These are phyloP conservation scores for Ophion obscuratus DNA, from an alignment of 2,888 invertebrate genomes.

Conservation along the genomic window DNA sequence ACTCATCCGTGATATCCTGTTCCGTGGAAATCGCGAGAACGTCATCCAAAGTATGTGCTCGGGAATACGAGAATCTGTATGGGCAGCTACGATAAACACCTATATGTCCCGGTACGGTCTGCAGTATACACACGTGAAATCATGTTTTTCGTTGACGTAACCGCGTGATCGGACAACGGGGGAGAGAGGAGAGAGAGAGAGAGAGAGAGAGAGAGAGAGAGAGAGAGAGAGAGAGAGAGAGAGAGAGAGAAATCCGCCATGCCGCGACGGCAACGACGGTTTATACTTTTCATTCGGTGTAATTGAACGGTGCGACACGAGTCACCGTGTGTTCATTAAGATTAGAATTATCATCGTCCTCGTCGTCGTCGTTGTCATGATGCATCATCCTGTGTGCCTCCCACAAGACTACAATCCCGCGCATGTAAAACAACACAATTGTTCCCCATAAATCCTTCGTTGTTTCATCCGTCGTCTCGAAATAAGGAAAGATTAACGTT, in stretches of 20 bases:
- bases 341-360: constrained; percentile 45
- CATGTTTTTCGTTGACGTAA: constrained; percentile 73
- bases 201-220: no score
- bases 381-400: constrained; percentile 14
- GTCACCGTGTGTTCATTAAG: constrained; percentile 44
- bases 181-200: background rate
- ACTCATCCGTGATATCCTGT: constrained; percentile 15
- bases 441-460: constrained; percentile 5
- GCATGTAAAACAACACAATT: constrained; percentile 5
- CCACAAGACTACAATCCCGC: background rate
- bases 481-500: background rate
- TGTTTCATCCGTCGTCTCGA: background rate
- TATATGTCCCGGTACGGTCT: background rate
- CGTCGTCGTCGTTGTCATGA: constrained; percentile 10
- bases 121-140: constrained; percentile 50
- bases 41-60: background rate
- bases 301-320: constrained; percentile 69
- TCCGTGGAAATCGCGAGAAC: background rate
- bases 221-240: no score
- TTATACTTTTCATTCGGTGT: constrained; percentile 69
- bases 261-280: constrained; percentile 26
- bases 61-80: constrained; percentile 35
- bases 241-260: constrained; percentile 16
- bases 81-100: constrained; percentile 2
- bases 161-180: constrained; percentile 69